Evolutionary conservation across 2,888 invertebrate species (phyloP), one percentile per base, ranked within the genome.

Genomic region (Drosophila paracracens): DNA sequence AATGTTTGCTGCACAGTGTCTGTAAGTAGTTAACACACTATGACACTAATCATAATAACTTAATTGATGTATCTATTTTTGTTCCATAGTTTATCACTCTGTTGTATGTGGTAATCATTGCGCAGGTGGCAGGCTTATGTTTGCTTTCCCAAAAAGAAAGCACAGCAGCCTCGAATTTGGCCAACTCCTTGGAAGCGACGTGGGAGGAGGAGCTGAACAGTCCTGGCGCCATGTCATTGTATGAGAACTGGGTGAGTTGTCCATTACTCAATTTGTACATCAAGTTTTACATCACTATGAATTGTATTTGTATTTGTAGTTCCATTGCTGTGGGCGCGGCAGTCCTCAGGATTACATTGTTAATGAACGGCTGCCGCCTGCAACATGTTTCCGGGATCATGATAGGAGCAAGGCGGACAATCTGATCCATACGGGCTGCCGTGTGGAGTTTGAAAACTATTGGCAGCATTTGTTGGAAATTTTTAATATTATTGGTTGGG

Each of bases 1-100:
- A 97, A 96, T 92, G 96, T 97, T 91, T 97, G 97, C 94, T 97
- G 98, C 95, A 95, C 97, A 62, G 94, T 97, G 91, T 96, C 96
- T 90, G 97, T 97, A 93, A 95, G 95, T 78, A 33, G 8, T 27
- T 35, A 29, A 38, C 16, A 13, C 35, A 53, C 48, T 10, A 18
- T 75, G 62, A 67, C 63, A 67, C 65, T 50, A 65, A n/a, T 29
- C 8, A n/a, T n/a, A 25, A 13, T 54, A 18, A 4, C n/a, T 43
- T n/a, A 25, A 48, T 59, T 43, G 48, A 40, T 52, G 25, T 48
- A 52, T 58, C 18, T 48, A 61, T 95, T 36, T 93, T 96, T 69
- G 95, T 95, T 0, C 10, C 1, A 2, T 62, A 92, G 92, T 91
- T 91, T 61, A 74, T 89, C 8, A 67, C 83, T 4, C 35, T 92